These are phyloP conservation scores for Xestobium rufovillosum DNA, from an alignment of 2,888 invertebrate species.

Conservation along the genomic window DNA sequence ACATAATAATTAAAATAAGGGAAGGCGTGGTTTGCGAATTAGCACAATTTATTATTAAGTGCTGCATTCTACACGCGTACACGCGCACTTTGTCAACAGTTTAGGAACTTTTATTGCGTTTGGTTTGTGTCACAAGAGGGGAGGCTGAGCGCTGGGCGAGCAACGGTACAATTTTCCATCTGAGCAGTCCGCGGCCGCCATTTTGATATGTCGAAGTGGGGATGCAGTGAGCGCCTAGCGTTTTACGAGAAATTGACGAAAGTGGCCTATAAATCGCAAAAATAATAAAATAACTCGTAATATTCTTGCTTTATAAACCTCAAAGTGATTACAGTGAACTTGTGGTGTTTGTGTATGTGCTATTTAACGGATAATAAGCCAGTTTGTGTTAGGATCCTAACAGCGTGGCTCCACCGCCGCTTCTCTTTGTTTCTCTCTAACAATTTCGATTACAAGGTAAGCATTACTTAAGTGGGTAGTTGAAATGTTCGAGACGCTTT, in stretches of 20 bases:
- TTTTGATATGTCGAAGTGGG: constrained; percentile 44
- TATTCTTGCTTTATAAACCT: constrained; percentile 26
- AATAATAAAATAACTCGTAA: constrained; percentile 34
- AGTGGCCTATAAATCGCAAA: constrained; percentile 37
- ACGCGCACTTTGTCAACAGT: constrained; percentile 29
- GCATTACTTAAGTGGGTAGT: no score
- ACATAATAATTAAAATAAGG: no score
- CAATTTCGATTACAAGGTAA: constrained; percentile 40
- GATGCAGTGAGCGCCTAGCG: constrained; percentile 41
- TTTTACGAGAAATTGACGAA: constrained; percentile 40
- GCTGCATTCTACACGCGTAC: constrained; percentile 28
- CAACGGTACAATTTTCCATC: constrained; percentile 34
- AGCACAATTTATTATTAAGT: constrained; percentile 23
- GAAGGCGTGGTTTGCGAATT: constrained; percentile 24
- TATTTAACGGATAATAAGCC: no score
- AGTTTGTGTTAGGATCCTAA: constrained; percentile 25
- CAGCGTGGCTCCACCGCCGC: constrained; percentile 45
- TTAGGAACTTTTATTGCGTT: constrained; percentile 26
- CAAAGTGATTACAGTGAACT: constrained; percentile 36
- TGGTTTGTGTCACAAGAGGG: constrained; percentile 18
- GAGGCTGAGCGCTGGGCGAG: constrained; percentile 27
- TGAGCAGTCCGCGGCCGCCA: constrained; percentile 41
- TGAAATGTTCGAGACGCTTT: no score
- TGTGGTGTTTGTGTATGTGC: constrained; percentile 25
- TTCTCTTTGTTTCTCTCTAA: constrained; percentile 44